Evolutionary conservation across 2,888 invertebrate genomes (phyloP).

Genomic region (Eupithecia inturbata): DNA sequence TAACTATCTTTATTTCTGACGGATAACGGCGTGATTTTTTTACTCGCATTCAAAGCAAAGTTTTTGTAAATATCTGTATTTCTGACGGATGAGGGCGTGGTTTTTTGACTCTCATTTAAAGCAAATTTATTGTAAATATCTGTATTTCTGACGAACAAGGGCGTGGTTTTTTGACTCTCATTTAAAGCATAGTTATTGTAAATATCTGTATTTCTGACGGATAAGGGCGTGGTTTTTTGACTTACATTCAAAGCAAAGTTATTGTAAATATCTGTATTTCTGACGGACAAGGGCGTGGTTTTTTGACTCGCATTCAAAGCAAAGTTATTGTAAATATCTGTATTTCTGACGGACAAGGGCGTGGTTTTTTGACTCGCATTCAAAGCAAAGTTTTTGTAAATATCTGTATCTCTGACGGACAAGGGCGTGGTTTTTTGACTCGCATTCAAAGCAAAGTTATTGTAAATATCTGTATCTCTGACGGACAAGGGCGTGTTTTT

Average conservation of each 20-base stretch:
- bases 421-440: too few species aligned
- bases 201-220: neutral
- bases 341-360: slow-evolving; percentile 18
- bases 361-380: slow-evolving; percentile 28
- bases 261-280: slow-evolving; percentile 4
- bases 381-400: neutral
- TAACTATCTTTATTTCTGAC: neutral
- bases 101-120: slow-evolving; percentile 23
- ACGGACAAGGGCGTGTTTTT: slow-evolving; percentile 31
- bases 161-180: neutral
- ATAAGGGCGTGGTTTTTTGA: slow-evolving; percentile 27
- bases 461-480: neutral
- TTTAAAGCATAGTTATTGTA: slow-evolving; percentile 1
- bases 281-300: slow-evolving; percentile 16
- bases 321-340: neutral
- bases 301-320: slow-evolving; percentile 22
- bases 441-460: neutral
- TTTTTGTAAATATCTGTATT: neutral
- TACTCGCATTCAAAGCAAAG: neutral
- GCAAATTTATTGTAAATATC: slow-evolving; percentile 19
- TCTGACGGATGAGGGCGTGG: slow-evolving; percentile 26
- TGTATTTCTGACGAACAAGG: neutral
- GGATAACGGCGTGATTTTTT: neutral
- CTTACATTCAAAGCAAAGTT: slow-evolving; percentile 19
- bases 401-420: neutral